phyloP scores from a whole-genome alignment of 1,140 invertebrate genomes.

The Trissolcus basalis region DNA sequence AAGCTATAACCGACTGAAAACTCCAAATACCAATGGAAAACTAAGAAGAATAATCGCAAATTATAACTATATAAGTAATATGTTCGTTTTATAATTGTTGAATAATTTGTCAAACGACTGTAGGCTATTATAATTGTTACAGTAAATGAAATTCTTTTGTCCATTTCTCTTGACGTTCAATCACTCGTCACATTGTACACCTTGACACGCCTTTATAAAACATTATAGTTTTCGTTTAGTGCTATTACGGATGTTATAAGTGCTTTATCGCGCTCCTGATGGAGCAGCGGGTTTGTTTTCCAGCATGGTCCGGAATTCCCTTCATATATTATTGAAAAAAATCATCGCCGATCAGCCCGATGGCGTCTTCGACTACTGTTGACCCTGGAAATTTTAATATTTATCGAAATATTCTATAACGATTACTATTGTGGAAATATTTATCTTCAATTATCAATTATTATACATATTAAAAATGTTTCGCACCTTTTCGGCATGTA shows the following conservation, averaged over 20 bases:
- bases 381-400: no score
- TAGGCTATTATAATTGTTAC: conserved; percentile 37
- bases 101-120: conserved; percentile 36
- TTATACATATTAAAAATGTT: no score
- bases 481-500: no score
- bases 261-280: conserved; percentile 72
- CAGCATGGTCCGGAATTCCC: conserved; percentile 64
- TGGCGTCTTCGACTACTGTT: no score
- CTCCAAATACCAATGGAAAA: conserved; percentile 56
- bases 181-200: conserved; percentile 64
- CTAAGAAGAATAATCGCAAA: conserved; percentile 37
- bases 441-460: no score
- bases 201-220: conserved; percentile 62
- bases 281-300: conserved; percentile 62
- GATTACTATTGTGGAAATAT: no score
- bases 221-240: conserved; percentile 67
- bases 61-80: conserved; percentile 48
- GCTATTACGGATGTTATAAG: conserved; percentile 64
- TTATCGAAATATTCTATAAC: no score
- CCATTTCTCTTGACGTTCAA: conserved; percentile 58
- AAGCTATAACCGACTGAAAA: conserved; percentile 62
- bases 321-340: no score
- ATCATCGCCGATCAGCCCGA: no score
- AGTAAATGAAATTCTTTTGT: conserved; percentile 46
- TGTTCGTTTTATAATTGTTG: no score